Percentiles rank a stretch among this genome's conserved stretches.
Evolutionary conservation across 2,888 invertebrate genomes (phyloP).

Genomic region (Himalopsyche tibetana): DNA sequence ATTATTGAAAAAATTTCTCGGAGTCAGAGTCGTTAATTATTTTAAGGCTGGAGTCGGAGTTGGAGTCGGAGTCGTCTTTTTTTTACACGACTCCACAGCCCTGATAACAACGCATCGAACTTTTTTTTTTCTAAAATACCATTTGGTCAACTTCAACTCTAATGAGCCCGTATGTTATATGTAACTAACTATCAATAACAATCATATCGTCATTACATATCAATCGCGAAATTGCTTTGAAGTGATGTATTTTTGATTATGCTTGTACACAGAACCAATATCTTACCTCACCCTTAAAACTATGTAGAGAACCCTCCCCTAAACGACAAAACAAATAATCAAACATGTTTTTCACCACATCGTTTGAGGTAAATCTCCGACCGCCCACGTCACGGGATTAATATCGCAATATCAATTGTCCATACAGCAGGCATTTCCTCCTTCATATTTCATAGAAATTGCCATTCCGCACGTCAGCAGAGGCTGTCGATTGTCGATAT

Average conservation of each 20-base stretch:
- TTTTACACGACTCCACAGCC: too few species aligned
- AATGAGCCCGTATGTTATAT: too few species aligned
- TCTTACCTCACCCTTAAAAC: neutral
- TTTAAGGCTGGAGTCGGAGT: too few species aligned
- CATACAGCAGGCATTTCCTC: conserved; percentile 20
- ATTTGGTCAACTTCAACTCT: too few species aligned
- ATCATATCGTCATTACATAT: neutral
- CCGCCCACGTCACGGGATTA: conserved; percentile 31
- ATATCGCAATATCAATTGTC: conserved; percentile 52
- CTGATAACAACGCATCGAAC: too few species aligned
- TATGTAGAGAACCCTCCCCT: neutral
- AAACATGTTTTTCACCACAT: conserved; percentile 27
- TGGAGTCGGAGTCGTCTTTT: too few species aligned
- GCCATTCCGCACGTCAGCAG: conserved; percentile 19
- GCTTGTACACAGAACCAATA: neutral
- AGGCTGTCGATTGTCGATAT: conserved; percentile 44
- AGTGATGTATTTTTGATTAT: neutral
- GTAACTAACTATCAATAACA: too few species aligned
- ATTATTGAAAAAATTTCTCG: too few species aligned
- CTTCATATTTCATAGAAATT: conserved; percentile 49
- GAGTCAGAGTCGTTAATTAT: too few species aligned
- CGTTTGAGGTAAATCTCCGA: neutral
- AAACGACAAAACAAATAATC: conserved; percentile 34
- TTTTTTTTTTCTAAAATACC: too few species aligned
- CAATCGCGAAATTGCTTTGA: neutral